Evolutionary conservation across 2,113 vertebrate genomes (phyloP), one percentile per base, ranked within the genome.

Genomic region (Bambusicola thoracicus): DNA sequence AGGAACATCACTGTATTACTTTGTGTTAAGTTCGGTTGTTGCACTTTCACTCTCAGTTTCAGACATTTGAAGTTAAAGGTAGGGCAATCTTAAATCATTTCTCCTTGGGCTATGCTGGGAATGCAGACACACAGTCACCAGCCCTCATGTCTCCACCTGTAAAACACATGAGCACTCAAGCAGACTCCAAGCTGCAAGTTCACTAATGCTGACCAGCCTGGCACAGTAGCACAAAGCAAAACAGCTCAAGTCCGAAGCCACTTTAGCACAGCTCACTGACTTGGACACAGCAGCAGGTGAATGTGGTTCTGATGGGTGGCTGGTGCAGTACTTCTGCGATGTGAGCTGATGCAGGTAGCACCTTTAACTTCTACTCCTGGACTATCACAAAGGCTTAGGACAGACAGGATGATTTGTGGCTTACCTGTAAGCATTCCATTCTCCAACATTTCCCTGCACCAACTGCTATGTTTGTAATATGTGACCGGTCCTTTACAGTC

Each of bases 221-320:
- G n/a, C 10, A 7, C 30, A 59, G 4, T 20, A 61, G 13, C 55
- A 56, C 36, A 56, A 38, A 38, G 25, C 55, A 49, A 81, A 63
- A 4, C 30, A 63, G 12, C 58, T 29, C 11, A 36, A 76, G 30
- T 34, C 43, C 53, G 81, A 79, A 73, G 67, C n/a, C 19, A 6
- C 36, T 74, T 69, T 1, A 77, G 49, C 30, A 85, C 43, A 44
- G 51, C 29, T 49, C 34, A 12, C 4, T 13, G 32, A 36, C 34
- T 59, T 24, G 25, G 11, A 68, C 90, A 79, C 14, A 81, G 38
- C 22, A 11, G 41, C 2, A 69, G 30, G 25, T 6, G 9, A 41
- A 34, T 0, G 6, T 2, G 7, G 24, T 38, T 41, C 0, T 0
- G 56, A 24, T 30, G 2, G 2, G 6, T 21, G 1, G 2, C 16